Evolutionary conservation across 2,113 vertebrate species (phyloP).

Genomic region (Notiomystis cincta): DNA sequence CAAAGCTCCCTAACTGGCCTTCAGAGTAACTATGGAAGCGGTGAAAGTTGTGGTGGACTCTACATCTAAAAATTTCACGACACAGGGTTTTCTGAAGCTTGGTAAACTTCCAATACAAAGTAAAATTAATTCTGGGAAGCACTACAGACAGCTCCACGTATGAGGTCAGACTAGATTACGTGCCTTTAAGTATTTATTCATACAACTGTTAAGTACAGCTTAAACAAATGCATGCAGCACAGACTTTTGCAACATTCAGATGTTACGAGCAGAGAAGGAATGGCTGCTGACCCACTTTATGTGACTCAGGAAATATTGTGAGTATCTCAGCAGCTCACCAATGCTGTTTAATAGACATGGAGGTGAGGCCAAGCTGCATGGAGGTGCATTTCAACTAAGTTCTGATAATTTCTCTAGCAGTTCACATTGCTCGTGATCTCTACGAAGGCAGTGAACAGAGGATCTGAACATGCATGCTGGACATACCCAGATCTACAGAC

Average conservation of each 20-base stretch:
- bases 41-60: background rate
- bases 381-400: background rate
- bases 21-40: background rate
- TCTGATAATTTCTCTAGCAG: background rate
- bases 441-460: background rate
- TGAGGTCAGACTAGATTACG: background rate
- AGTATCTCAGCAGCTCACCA: background rate
- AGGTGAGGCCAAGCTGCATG: background rate
- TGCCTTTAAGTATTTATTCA: background rate
- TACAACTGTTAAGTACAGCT: background rate
- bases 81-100: background rate
- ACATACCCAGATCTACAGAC: background rate
- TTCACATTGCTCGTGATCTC: background rate
- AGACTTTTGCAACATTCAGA: background rate
- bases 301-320: background rate
- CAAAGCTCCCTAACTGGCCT: background rate
- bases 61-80: background rate
- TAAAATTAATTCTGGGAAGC: background rate
- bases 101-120: fast-evolving
- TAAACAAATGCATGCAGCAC: background rate
- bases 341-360: background rate
- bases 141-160: background rate
- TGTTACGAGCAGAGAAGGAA: background rate
- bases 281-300: background rate
- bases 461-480: slow-evolving; percentile 2